These are phyloP conservation scores for Ivindomyrus marchei DNA, from an alignment of 2,113 vertebrate species.

Conservation along the genomic window DNA sequence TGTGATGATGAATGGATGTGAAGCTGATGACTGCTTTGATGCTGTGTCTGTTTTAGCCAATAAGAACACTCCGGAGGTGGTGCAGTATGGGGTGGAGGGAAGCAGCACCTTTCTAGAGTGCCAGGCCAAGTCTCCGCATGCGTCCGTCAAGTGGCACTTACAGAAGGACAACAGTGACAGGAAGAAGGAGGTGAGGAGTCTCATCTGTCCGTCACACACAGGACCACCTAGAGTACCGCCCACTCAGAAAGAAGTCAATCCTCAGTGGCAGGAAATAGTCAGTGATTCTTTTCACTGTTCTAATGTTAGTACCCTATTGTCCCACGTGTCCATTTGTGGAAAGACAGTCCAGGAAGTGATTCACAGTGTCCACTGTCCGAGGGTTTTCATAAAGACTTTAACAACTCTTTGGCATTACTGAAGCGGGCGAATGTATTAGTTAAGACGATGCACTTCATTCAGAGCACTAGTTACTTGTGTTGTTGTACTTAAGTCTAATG, in stretches of 20 bases:
- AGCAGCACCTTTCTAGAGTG: constrained; percentile 94
- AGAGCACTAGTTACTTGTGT: background rate
- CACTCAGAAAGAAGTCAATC: background rate
- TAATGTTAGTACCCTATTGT: background rate
- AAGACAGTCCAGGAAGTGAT: background rate
- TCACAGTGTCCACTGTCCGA: background rate
- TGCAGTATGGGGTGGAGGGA: constrained; percentile 92
- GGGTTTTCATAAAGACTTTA: background rate
- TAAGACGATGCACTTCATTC: background rate
- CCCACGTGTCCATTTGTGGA: background rate
- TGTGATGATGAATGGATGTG: background rate
- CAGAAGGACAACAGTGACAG: constrained; percentile 90
- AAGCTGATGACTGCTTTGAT: constrained; percentile 35
- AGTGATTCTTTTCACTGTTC: background rate
- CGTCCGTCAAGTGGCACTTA: constrained; percentile 86
- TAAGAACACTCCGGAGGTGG: constrained; percentile 81
- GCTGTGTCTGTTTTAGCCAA: constrained; percentile 62
- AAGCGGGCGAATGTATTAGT: background rate
- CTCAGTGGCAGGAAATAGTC: background rate
- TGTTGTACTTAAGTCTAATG: background rate
- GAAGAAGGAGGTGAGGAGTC: constrained; percentile 77
- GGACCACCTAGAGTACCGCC: background rate
- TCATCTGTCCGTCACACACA: background rate
- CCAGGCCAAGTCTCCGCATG: constrained; percentile 89
- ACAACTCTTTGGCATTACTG: background rate